Base-by-base conservation (phyloP, 2,113 vertebrate species). In the Panthera uncia region DNA sequence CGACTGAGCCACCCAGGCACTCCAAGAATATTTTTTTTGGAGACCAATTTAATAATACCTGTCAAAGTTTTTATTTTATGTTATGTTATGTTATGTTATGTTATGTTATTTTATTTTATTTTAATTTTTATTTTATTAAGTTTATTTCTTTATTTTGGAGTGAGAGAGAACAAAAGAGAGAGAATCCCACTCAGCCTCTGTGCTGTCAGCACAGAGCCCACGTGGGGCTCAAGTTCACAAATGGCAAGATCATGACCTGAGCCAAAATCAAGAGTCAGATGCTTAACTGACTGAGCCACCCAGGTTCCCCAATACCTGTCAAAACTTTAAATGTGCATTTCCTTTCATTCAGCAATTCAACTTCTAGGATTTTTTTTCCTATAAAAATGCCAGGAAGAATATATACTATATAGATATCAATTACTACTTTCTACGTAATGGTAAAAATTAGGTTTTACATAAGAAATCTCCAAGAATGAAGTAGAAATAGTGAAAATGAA, bases 401-500 rank as follows among this genome's bases (percentile, higher is more conserved):
- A 4, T 25, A 89, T 33, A 29, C 48, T 33, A 57, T 41, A 45
- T 11, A 33, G 48, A 38, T 94, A 89, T 65, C 57, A 74, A 61
- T 2, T 13, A 25, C 52, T 68, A 38, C 27, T 38, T 71, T 88
- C 33, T 81, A 91, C 68, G 79, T 66, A 79, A 48, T 21, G 91
- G 21, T 74, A 92, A 88, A 92, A 84, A 55, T 27, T 11, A 52
- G 45, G 23, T 6, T 79, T 38, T 48, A 55, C 10, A 69, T 4
- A 55, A 96, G 68, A 94, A 84, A 83, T 82, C 38, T 73, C 11
- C 66, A 61, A 69, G 69, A 83, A 92, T 27, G 27, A 92, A 93
- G 95, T 41, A 91, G 31, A 91, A 91, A 91, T 16, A 79, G 79
- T 3, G 36, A 16, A 94, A 92, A 86, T 50, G 2, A 86, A 91